Base-by-base conservation (phyloP, 1,140 invertebrate genomes). In the Hesperophylax magnus region DNA sequence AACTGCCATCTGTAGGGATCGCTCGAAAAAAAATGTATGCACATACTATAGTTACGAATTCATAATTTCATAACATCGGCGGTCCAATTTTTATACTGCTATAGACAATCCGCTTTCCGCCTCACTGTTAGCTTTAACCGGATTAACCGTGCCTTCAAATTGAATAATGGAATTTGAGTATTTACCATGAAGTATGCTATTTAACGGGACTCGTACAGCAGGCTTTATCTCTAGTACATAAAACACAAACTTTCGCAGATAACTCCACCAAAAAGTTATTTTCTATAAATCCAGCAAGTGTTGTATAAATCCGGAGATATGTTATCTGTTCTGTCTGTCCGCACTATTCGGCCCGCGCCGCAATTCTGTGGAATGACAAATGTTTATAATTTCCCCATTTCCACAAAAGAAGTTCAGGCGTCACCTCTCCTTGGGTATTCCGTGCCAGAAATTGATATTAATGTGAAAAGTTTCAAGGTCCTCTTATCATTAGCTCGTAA, bases 311-410 rank as follows among this genome's bases (percentile, higher is more conserved):
- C 31, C 24, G 24, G 24, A 31, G 27, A 39, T 31, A 31, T 15
- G 24, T 67, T n/a, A 67, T n/a, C 63, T 34, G 63, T 9, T 39
- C 39, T 47, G 39, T 14, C 39, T 47, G 39, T 47, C 39, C 31
- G 11, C 22, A n/a, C 63, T 17, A 9, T 7, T 20, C 24, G 61
- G 15, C 20, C 24, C 24, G 18, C 1, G 7, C 63, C 31, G 15
- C 63, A 67, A 67, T 67, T 34, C 31, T 67, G 39, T 67, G 63
- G 31, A 67, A 67, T 67, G 63, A 67, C 63, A 67, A 67, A 67
- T 67, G 63, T 67, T 67, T 67, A 67, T 67, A 67, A 67, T 67
- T 67, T 67, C 63, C 63, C 63, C 63, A 67, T 3, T 67, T 67
- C 27, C 63, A 34, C 27, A 67, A 67, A 61, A 67, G 22, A 67